Evolutionary conservation across 2,797 vertebrate species (phyloP).

Genomic region (Catostomus latipinnis): DNA sequence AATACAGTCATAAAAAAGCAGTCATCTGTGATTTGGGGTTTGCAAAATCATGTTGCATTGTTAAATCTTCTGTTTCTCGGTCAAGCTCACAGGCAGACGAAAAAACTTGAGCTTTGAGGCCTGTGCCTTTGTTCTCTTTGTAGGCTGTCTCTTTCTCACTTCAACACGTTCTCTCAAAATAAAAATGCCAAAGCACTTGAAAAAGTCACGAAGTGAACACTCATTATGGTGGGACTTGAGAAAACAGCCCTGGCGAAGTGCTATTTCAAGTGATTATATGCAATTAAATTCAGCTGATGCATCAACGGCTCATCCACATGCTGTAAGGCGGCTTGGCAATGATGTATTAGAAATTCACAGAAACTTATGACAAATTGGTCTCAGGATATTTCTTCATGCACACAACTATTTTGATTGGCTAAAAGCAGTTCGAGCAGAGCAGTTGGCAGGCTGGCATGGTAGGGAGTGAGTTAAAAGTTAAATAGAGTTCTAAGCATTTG

Average conservation of each 20-base stretch:
- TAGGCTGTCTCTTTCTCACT: slow-evolving; percentile 28
- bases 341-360: slow-evolving; percentile 22
- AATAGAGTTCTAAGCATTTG: slow-evolving; percentile 32
- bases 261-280: slow-evolving; percentile 50
- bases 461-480: slow-evolving; percentile 28
- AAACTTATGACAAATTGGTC: slow-evolving; percentile 56
- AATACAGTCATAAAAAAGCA: background rate
- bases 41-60: slow-evolving; percentile 22
- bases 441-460: slow-evolving; percentile 11
- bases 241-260: slow-evolving; percentile 44
- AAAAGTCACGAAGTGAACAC: slow-evolving; percentile 42
- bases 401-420: slow-evolving; percentile 3
- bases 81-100: slow-evolving; percentile 16
- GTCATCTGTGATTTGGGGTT: slow-evolving; percentile 30
- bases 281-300: slow-evolving; percentile 48
- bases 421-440: slow-evolving; percentile 18
- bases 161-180: slow-evolving; percentile 29
- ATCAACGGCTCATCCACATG: slow-evolving; percentile 44
- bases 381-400: slow-evolving; percentile 45
- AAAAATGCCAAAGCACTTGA: slow-evolving; percentile 21
- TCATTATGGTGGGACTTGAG: slow-evolving; percentile 42
- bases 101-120: slow-evolving; percentile 14
- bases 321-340: slow-evolving; percentile 33
- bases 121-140: slow-evolving; percentile 36
- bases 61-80: slow-evolving; percentile 29